Evolutionary conservation across 2,888 invertebrate genomes (phyloP).

Genomic region (Xanthorhoe spadicearia): DNA sequence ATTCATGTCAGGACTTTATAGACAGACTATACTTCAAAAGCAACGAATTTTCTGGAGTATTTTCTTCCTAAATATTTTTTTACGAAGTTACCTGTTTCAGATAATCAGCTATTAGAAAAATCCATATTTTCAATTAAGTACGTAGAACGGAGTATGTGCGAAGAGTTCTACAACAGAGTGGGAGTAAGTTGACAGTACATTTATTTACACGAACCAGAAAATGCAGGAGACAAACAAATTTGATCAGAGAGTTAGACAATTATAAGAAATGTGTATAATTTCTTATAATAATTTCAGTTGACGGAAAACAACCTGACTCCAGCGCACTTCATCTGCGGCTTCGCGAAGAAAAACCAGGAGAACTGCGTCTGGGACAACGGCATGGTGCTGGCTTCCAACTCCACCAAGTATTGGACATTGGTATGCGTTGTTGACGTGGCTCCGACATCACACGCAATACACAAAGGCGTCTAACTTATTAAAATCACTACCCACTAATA

Average conservation of each 20-base stretch:
- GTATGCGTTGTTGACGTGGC: conserved; percentile 54
- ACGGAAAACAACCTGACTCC: conserved; percentile 33
- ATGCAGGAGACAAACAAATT: too few relatives aligned
- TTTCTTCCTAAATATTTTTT: too few relatives aligned
- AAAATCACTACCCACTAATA: too few relatives aligned
- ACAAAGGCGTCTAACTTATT: too few relatives aligned
- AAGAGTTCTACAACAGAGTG: conserved; percentile 46
- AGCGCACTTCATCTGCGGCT: conserved; percentile 53
- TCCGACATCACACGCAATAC: background rate
- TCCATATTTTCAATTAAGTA: conserved; percentile 43
- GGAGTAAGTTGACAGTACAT: conserved; percentile 38
- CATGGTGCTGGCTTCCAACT: conserved; percentile 64
- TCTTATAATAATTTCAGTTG: conserved; percentile 41
- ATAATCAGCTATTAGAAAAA: conserved; percentile 50
- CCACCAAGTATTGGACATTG: conserved; percentile 57
- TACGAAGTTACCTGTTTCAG: conserved; percentile 47
- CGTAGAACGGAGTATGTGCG: conserved; percentile 37
- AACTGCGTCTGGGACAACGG: conserved; percentile 68
- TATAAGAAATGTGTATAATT: background rate
- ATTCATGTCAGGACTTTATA: too few relatives aligned
- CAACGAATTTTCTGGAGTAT: too few relatives aligned
- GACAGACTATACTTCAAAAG: too few relatives aligned
- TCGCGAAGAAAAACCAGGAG: conserved; percentile 46
- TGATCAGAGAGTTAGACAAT: too few relatives aligned
- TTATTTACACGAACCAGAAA: too few relatives aligned